Conservation (phyloP, 1,140 invertebrate species). For the Bombyx mandarina region DNA sequence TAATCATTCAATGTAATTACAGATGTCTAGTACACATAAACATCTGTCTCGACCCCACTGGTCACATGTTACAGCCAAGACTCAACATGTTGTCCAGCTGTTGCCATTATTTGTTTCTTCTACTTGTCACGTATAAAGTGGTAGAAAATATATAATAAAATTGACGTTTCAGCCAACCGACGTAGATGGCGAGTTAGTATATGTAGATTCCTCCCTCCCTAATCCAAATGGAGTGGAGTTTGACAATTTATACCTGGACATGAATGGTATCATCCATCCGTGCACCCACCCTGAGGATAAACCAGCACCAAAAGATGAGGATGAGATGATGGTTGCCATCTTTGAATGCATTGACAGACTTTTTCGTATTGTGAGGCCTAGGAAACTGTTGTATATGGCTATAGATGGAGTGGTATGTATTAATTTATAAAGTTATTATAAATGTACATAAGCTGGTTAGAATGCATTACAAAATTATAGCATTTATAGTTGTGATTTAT, state of each 20-base stretch:
- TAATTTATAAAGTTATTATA: slow-evolving; percentile 1
- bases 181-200: slow-evolving; percentile 76
- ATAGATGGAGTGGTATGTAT: slow-evolving; percentile 96
- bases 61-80: no score
- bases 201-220: slow-evolving; percentile 86
- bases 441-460: no score
- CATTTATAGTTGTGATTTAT: no score
- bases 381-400: slow-evolving; percentile 98
- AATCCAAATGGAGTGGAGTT: slow-evolving; percentile 99
- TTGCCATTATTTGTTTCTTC: no score
- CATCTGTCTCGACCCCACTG: no score
- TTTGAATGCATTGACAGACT: slow-evolving; percentile 99
- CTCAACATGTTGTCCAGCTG: no score
- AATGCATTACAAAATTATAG: no score
- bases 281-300: slow-evolving; percentile 99
- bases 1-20: no score
- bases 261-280: slow-evolving; percentile 99
- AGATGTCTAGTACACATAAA: no score
- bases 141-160: no score
- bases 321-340: slow-evolving; percentile 99
- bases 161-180: slow-evolving; percentile 69
- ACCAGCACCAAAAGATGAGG: slow-evolving; percentile 97
- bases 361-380: slow-evolving; percentile 94
- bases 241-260: slow-evolving; percentile 98
- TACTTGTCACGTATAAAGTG: no score